Base-by-base conservation (phyloP, 1,140 invertebrate species). In the Polypedilum vanderplanki region DNA sequence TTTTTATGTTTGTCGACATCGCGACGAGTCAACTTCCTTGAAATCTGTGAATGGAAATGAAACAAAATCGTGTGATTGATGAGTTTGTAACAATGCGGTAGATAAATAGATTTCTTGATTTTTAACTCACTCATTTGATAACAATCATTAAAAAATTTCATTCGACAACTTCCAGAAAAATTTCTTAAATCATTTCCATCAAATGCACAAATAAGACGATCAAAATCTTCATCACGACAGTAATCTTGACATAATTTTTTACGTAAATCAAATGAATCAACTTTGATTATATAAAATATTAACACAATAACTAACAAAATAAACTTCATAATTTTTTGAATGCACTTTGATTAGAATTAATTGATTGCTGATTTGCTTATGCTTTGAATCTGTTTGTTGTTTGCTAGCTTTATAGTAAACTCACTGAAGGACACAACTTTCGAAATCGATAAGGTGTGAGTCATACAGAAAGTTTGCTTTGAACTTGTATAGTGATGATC, bases 91-190 rank as follows among this genome's bases (percentile, higher is more conserved):
- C 12, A 15, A 57, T 15, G 9, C 15, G 12, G 46, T n/a, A 33
- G 24, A 33, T n/a, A n/a, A n/a, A n/a, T n/a, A n/a, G n/a, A n/a
- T n/a, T n/a, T n/a, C n/a, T n/a, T n/a, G n/a, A n/a, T n/a, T 33
- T 46, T 57, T 12, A n/a, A 57, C 46, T 57, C 46, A 57, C 46
- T 57, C n/a, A n/a, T n/a, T 57, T 57, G 46, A 57, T 57, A n/a
- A n/a, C 46, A 57, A n/a, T 57, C n/a, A 15, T 57, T 57, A n/a
- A n/a, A n/a, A n/a, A 57, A 57, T n/a, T 57, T 57, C 46, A 57
- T 57, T n/a, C 46, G 46, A 57, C 46, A 57, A 4, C 12, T 57
- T 57, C 46, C 46, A 15, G 46, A 12, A 57, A 57, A 57, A 15
- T n/a, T 4, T 57, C 46, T 57, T n/a, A 57, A 57, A 57, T 57